phyloP scores from a whole-genome alignment of 2,113 vertebrate species.

The Ophiodon elongatus region DNA sequence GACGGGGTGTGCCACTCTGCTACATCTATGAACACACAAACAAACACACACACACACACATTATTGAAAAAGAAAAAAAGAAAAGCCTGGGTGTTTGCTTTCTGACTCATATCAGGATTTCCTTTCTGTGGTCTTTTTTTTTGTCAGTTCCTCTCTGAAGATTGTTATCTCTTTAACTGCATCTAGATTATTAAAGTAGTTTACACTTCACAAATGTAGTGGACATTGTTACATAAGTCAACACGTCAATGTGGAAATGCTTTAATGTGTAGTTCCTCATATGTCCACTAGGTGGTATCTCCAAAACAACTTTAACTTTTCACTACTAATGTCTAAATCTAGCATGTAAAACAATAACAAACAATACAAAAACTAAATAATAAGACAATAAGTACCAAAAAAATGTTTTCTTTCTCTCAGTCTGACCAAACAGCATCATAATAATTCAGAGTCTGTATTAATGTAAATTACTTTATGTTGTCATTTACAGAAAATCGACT shows the following conservation, averaged over 20 bases:
- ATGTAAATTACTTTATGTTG: too few species aligned
- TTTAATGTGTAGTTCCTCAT: not conserved
- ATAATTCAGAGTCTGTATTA: too few species aligned
- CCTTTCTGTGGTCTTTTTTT: not conserved
- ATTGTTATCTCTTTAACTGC: not conserved
- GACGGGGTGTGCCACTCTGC: constrained; percentile 93
- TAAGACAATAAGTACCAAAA: too few species aligned
- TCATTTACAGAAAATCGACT: too few species aligned
- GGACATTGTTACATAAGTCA: not conserved
- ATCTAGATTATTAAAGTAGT: not conserved
- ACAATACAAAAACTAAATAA: too few species aligned
- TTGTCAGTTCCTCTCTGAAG: not conserved
- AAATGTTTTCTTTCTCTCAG: too few species aligned
- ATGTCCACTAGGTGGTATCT: not conserved
- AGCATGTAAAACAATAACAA: too few species aligned
- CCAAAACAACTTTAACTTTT: not conserved
- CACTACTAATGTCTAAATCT: not conserved
- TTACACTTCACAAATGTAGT: not conserved
- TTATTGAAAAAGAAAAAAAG: not conserved
- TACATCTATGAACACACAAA: constrained; percentile 79
- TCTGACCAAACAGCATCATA: too few species aligned
- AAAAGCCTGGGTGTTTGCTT: not conserved
- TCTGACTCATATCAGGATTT: not conserved
- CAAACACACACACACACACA: constrained; percentile 19
- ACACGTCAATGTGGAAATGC: not conserved